Evolutionary conservation across 1,140 invertebrate genomes (phyloP).

Genomic region (Eciton burchellii): DNA sequence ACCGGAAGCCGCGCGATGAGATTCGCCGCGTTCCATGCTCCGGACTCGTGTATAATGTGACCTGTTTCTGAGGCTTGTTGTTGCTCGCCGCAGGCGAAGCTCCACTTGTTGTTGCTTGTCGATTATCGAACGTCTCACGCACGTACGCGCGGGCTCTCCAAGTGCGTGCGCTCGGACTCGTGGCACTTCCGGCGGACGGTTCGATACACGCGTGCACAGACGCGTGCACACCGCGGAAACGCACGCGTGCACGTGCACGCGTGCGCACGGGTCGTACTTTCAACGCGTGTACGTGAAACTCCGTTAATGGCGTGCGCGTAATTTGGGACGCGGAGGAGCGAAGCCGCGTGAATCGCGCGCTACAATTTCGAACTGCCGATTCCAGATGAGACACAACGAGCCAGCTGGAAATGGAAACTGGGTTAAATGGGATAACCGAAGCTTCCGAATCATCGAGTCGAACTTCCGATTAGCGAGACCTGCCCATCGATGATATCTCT

Average conservation of each 20-base stretch:
- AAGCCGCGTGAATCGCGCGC: conserved; percentile 32
- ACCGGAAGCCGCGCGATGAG: neutral
- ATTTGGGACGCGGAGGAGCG: conserved; percentile 38
- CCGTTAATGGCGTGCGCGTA: conserved; percentile 12
- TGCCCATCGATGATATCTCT: conserved; percentile 28
- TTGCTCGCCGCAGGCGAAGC: conserved; percentile 14
- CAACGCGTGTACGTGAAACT: neutral
- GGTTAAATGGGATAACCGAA: conserved; percentile 56
- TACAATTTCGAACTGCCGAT: conserved; percentile 52
- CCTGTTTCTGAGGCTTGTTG: neutral
- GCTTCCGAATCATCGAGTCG: conserved; percentile 39
- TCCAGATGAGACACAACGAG: conserved; percentile 52
- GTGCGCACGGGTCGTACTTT: neutral
- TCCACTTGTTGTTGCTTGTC: conserved; percentile 16
- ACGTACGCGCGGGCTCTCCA: neutral
- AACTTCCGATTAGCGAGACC: conserved; percentile 23
- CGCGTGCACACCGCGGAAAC: neutral
- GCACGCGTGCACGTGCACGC: neutral
- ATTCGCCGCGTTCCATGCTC: neutral
- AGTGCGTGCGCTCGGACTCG: conserved; percentile 15
- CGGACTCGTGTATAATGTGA: conserved; percentile 43
- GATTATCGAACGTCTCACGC: neutral
- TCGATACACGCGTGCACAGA: conserved; percentile 25
- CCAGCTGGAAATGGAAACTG: conserved; percentile 38
- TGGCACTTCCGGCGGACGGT: conserved; percentile 24